Evolutionary conservation across 2,113 vertebrate species (phyloP).

Genomic region (Pleuronectes platessa): DNA sequence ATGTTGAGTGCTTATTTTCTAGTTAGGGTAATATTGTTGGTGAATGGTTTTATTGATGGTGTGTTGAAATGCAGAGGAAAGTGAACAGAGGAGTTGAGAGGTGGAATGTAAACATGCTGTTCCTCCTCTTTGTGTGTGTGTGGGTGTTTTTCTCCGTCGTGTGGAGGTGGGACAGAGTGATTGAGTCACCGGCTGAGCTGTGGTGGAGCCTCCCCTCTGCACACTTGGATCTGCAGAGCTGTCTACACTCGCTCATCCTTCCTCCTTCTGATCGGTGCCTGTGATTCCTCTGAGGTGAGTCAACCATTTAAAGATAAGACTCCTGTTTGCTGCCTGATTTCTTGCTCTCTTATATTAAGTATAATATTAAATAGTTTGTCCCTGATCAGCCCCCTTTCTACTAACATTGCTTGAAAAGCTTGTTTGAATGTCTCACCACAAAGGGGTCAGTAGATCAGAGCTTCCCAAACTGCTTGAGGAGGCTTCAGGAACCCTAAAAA

Average conservation of each 20-base stretch:
- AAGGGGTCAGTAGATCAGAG: not conserved
- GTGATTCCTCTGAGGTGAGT: slow-evolving; percentile 54
- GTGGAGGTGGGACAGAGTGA: slow-evolving; percentile 42
- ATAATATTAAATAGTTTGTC: not conserved
- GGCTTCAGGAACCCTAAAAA: not conserved
- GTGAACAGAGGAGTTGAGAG: not conserved
- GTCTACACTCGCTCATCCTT: slow-evolving; percentile 37
- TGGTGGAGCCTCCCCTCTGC: not conserved
- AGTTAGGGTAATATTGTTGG: not conserved
- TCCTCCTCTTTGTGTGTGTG: slow-evolving; percentile 30
- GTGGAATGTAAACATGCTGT: slow-evolving; percentile 23
- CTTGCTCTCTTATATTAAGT: not conserved
- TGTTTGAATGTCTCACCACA: slow-evolving; percentile 15
- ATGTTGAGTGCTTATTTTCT: too few relatives aligned
- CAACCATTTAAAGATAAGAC: not conserved
- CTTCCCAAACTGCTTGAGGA: not conserved
- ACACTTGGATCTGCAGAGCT: slow-evolving; percentile 9
- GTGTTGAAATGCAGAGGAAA: slow-evolving; percentile 34
- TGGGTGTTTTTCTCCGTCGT: not conserved
- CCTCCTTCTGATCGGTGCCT: slow-evolving; percentile 16
- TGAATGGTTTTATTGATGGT: not conserved
- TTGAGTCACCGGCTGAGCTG: slow-evolving; percentile 31
- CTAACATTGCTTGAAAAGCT: not conserved
- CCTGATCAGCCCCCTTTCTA: not conserved
- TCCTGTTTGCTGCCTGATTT: not conserved